These are phyloP conservation scores for Drosophila pseudoobscura DNA, from an alignment of 1,140 invertebrate species.

Conservation along the genomic window DNA sequence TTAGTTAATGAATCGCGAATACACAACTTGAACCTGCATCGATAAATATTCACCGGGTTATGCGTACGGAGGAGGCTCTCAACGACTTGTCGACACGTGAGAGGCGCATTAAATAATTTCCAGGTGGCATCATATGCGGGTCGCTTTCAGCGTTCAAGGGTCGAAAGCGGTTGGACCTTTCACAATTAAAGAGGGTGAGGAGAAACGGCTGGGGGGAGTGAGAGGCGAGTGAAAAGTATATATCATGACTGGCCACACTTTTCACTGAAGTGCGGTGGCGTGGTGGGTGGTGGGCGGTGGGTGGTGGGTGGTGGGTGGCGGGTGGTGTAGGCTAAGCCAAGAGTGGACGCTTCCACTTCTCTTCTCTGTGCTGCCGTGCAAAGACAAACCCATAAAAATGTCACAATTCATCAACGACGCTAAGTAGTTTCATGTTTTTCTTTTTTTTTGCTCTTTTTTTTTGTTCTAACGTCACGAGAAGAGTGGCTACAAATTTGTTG, in stretches of 20 bases:
- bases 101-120: slow-evolving; percentile 46
- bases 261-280: slow-evolving; percentile 21
- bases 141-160: slow-evolving; percentile 48
- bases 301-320: not conserved
- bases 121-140: not conserved
- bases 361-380: slow-evolving; percentile 7
- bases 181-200: not conserved
- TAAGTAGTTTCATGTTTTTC: slow-evolving; percentile 64
- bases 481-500: slow-evolving; percentile 33
- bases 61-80: slow-evolving; percentile 43
- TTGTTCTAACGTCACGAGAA: not conserved
- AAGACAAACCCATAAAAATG: slow-evolving; percentile 72
- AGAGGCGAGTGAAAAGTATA: not conserved
- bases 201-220: not conserved
- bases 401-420: slow-evolving; percentile 66
- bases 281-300: not conserved
- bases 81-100: slow-evolving; percentile 54
- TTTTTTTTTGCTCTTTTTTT: slow-evolving; percentile 10
- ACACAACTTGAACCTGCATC: slow-evolving; percentile 3
- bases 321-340: slow-evolving; percentile 38
- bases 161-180: not conserved
- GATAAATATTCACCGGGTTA: slow-evolving; percentile 51
- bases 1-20: slow-evolving; percentile 33
- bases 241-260: slow-evolving; percentile 43
- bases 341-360: slow-evolving; percentile 22